Conservation (phyloP, 1,140 invertebrate species). For the Calosoma granatense region DNA sequence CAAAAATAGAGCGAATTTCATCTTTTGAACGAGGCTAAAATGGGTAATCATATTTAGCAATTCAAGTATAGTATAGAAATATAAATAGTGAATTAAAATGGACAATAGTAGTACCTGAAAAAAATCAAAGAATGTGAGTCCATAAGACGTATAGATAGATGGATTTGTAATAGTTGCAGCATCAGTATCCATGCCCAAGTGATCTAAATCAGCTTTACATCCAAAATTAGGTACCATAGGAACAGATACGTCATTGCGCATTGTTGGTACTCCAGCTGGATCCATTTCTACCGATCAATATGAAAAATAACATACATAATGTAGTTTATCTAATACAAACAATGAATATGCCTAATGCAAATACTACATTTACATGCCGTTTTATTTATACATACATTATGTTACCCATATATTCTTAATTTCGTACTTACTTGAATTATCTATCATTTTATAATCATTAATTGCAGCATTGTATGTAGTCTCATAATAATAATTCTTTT, state of each 20-base stretch:
- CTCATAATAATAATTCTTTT: constrained; percentile 20
- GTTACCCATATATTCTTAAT: no score
- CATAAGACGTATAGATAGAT: constrained; percentile 26
- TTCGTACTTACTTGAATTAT: constrained; percentile 19
- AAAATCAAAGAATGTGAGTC: constrained; percentile 25
- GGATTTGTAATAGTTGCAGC: constrained; percentile 24
- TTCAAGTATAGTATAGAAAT: no score
- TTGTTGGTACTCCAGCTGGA: constrained; percentile 23
- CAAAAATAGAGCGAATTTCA: constrained; percentile 25
- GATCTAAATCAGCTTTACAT: constrained; percentile 22
- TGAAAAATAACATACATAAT: neutral
- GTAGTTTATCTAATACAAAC: no score
- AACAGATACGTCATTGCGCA: constrained; percentile 19
- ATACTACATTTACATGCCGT: no score
- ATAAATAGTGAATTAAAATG: no score
- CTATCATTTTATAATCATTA: constrained; percentile 22
- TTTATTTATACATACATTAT: no score
- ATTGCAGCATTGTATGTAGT: constrained; percentile 20
- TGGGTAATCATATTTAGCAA: no score
- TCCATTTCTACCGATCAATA: neutral
- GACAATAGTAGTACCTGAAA: constrained; percentile 19
- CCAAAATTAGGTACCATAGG: constrained; percentile 16
- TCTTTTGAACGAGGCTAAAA: constrained; percentile 26
- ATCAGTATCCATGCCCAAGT: constrained; percentile 24
- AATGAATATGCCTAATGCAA: no score